phyloP scores from a whole-genome alignment of 2,113 vertebrate genomes.

The Chunga burmeisteri region DNA sequence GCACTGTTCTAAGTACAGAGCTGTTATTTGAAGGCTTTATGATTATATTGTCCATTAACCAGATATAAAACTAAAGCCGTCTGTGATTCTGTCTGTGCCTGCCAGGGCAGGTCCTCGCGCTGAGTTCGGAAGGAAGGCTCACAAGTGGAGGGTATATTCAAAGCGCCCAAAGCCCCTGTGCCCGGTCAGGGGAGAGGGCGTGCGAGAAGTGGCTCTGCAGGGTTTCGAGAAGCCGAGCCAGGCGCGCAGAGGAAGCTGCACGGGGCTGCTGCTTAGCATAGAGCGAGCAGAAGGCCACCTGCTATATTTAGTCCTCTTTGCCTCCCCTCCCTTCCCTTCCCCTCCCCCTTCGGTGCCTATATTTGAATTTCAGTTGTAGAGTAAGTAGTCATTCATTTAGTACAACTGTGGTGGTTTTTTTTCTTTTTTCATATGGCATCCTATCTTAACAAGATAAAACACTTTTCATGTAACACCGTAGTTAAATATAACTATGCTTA shows the following conservation, averaged over 20 bases:
- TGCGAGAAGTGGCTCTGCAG: not conserved
- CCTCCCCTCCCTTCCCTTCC: not conserved
- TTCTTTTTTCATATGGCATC: not conserved
- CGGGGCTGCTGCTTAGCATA: not conserved
- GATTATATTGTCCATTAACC: not conserved
- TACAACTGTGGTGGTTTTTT: not conserved
- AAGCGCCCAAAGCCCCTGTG: not conserved
- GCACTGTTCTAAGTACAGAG: not conserved
- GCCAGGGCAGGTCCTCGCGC: not conserved
- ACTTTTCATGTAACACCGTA: not conserved
- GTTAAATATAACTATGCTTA: not conserved
- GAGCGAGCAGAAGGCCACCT: not conserved
- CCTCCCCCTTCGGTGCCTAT: not conserved
- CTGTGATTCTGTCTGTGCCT: not conserved
- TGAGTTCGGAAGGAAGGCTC: not conserved
- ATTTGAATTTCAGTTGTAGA: not conserved
- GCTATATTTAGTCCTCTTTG: constrained; percentile 22
- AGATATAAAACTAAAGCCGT: not conserved
- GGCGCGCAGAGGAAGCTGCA: not conserved
- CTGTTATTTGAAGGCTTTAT: not conserved
- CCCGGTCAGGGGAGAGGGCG: not conserved
- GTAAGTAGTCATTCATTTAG: not conserved
- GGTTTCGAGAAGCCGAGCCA: not conserved
- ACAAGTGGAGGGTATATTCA: not conserved
- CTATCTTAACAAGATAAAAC: not conserved